Evolutionary conservation across 2,113 vertebrate species (phyloP), one percentile per base, ranked within the genome.

Genomic region (Phalacrocorax aristotelis): DNA sequence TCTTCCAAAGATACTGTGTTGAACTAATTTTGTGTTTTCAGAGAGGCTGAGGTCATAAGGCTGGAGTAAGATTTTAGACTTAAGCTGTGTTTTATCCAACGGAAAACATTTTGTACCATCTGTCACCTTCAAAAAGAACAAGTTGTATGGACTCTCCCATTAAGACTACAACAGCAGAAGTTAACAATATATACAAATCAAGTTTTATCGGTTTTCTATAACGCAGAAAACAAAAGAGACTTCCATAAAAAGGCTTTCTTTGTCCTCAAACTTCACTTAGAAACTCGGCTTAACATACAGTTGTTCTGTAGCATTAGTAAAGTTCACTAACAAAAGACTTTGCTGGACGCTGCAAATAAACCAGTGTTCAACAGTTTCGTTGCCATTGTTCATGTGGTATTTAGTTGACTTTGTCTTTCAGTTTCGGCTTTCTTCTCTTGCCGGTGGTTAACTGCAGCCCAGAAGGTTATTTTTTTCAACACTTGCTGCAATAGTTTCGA

Each of bases 391-490:
- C 96, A 96, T 42, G 95, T 93, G 93, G 38, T 26, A 11, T 15
- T 96, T 11, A 70, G 93, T 25, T 97, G 93, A 6, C 85, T 94
- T 13, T 96, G 94, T 42, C 97, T 95, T 87, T 98, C 98, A 6
- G 90, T 96, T 89, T 93, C 91, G 4, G 97, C 92, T 89, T 97
- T 98, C 69, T 93, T 98, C 94, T 98, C 97, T 60, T 98, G 98
- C 86, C 98, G 94, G 95, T 98, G 97, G 88, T 32, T 97, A 42
- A 97, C 97, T 64, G 98, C 98, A 91, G 98, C 98, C 98, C 99
- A 99, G 97, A 99, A 99, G 27, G 97, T 98, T 69, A 98, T 98
- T 96, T 98, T 99, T 87, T 97, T 98, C 97, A 98, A 95, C 46
- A 99, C 98, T 14, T 98, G 98, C 66, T 98, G 97, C 52, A 98